Evolutionary conservation across 2,113 vertebrate genomes (phyloP), one percentile per base, ranked within the genome.

Genomic region (Gracilinanus agilis): DNA sequence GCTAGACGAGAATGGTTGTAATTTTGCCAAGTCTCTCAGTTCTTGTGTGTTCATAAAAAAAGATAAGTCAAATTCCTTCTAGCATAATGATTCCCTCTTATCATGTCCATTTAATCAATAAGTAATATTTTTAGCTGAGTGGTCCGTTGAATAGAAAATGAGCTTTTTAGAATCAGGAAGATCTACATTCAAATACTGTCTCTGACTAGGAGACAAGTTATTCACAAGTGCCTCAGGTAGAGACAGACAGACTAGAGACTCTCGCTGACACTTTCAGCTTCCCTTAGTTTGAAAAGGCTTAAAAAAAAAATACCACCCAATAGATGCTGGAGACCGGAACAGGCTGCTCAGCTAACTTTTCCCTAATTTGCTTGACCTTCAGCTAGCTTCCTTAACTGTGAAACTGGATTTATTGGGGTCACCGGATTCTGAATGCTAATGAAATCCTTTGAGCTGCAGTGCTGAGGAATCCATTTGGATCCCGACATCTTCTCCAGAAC

Each of bases 401-500:
- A 92, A 34, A 91, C 49, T 88, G 0, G 94, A 29, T 83, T 89
- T 61, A 23, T 89, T 61, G 9, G 9, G 75, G 44, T 7, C 88
- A 58, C 91, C 93, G 95, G 54, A 56, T 54, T 93, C 91, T 49
- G 19, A 19, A 54, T 25, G 2, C 90, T 88, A 90, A 90, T 40
- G 44, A 90, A 7, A 0, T n/a, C 54, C 94, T 91, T 95, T 55
- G 49, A 89, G 75, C 10, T n/a, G 24, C 40, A 91, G 25, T 89
- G 54, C 89, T 96, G 88, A 95, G 93, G 88, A 94, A 91, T 0
- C 91, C 49, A 44, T 89, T 96, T 88, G 5, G 91, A 90, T 95
- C 83, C 12, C 27, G 90, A 24, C 25, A 67, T 96, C 91, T 95
- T 92, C 53, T 53, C 12, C 7, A 34, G 90, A 90, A 88, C 56